Evolutionary conservation across 2,113 vertebrate genomes (phyloP).

Genomic region (Thermophis baileyi): DNA sequence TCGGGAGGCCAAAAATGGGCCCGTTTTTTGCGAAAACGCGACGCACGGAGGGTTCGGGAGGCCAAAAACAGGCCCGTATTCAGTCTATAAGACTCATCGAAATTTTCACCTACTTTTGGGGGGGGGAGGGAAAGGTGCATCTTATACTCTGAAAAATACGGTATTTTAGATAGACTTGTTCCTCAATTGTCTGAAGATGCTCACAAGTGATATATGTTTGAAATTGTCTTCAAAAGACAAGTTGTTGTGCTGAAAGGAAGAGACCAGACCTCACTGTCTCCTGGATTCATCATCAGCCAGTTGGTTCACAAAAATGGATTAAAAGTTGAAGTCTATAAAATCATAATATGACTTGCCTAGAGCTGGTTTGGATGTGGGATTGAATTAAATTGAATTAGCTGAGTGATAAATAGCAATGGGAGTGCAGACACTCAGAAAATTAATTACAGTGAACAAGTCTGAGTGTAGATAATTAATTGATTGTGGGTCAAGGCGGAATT

Average conservation of each 20-base stretch:
- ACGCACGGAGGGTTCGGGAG: no score
- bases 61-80: no score
- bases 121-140: no score
- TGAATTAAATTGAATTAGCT: not conserved
- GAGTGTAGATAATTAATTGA: not conserved
- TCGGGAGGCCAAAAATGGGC: no score
- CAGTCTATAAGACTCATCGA: no score
- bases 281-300: not conserved
- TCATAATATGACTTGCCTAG: not conserved
- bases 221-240: not conserved
- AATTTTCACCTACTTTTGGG: no score
- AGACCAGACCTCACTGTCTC: not conserved
- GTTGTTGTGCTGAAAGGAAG: not conserved
- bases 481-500: not conserved
- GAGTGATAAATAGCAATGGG: not conserved
- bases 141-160: no score
- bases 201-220: not conserved
- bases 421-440: not conserved
- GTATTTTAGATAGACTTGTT: not conserved
- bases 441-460: not conserved
- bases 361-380: not conserved
- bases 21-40: no score
- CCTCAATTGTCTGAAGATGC: not conserved
- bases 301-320: not conserved
- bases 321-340: not conserved